A percentile compares a stretch with the other conserved stretches of the same genome.
Conservation (phyloP, 2,113 vertebrate genomes). For the Tachuris rubrigastra region DNA sequence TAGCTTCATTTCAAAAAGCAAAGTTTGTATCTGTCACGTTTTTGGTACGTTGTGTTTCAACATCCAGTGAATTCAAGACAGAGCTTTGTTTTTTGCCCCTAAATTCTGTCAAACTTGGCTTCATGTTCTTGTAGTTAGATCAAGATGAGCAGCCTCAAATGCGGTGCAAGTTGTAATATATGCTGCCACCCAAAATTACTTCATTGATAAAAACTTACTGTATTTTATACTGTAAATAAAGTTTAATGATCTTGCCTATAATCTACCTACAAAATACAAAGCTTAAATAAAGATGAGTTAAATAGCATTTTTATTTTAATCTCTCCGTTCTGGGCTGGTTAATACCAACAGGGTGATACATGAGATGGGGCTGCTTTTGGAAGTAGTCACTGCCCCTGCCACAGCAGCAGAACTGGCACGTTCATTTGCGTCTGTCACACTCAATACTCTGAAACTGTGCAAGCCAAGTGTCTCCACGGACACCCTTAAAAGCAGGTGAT, state of each 20-base stretch:
- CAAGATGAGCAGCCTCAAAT: constrained; percentile 19
- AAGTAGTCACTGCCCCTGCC: neutral
- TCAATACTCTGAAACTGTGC: rapidly evolving
- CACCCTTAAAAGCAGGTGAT: neutral
- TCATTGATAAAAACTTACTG: constrained; percentile 38
- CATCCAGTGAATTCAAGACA: neutral
- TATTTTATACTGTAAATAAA: constrained; percentile 70
- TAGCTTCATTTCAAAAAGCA: neutral
- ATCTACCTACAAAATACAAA: constrained; percentile 61
- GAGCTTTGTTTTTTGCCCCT: constrained; percentile 25
- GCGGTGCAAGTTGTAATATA: constrained; percentile 50
- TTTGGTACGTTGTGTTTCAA: neutral
- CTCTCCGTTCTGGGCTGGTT: constrained; percentile 38
- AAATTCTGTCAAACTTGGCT: constrained; percentile 58
- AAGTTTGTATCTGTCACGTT: neutral
- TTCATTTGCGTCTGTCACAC: neutral
- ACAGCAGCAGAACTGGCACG: rapidly evolving
- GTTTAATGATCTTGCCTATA: constrained; percentile 65
- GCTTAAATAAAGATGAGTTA: constrained; percentile 68
- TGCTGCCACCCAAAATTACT: constrained; percentile 41
- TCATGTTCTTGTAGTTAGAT: constrained; percentile 10
- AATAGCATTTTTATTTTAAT: constrained; percentile 57
- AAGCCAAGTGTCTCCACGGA: neutral
- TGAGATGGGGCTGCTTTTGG: neutral
- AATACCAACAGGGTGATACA: neutral